A percentile compares a stretch with the other conserved stretches of the same genome.
Conservation (phyloP, 37 sponge, comb jelly and placozoan genomes). For the Theonella swinhoei region DNA sequence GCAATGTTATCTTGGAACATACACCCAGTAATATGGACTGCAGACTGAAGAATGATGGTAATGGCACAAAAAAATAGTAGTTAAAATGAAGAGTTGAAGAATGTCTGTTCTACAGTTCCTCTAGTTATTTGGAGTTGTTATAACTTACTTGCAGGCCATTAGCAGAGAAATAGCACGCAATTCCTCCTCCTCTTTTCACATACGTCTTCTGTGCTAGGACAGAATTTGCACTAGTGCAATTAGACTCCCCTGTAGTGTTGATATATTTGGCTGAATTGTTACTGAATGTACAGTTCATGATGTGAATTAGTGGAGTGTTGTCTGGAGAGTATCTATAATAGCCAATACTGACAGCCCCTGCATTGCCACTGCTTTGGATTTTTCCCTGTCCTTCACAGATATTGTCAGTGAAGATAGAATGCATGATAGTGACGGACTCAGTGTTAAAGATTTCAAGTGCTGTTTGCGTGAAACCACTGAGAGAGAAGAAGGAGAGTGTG, state of each 20-base stretch:
- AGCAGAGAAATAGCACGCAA: constrained; percentile 19
- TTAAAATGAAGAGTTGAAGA: neutral
- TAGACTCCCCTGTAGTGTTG: neutral
- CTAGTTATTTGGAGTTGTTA: no score
- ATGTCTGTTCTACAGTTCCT: neutral
- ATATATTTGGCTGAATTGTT: constrained; percentile 14
- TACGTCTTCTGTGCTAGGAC: neutral
- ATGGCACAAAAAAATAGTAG: neutral
- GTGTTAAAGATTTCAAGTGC: constrained; percentile 23
- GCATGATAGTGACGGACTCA: neutral
- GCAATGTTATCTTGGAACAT: constrained; percentile 12
- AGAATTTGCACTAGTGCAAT: neutral
- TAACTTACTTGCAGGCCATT: no score
- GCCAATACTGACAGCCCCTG: constrained; percentile 18
- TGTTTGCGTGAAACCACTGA: neutral
- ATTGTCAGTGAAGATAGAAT: constrained; percentile 14
- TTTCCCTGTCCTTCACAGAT: constrained; percentile 2
- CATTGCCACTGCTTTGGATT: constrained; percentile 23
- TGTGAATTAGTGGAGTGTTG: neutral
- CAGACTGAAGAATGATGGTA: neutral
- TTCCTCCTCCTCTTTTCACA: constrained; percentile 25
- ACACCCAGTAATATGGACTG: no score
- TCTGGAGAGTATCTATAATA: neutral
- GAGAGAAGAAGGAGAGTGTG: neutral
- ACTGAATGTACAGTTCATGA: neutral